Percentiles rank a stretch among this genome's conserved stretches.
Conservation (phyloP, 2,888 invertebrate species). For the Tetragonisca angustula region DNA sequence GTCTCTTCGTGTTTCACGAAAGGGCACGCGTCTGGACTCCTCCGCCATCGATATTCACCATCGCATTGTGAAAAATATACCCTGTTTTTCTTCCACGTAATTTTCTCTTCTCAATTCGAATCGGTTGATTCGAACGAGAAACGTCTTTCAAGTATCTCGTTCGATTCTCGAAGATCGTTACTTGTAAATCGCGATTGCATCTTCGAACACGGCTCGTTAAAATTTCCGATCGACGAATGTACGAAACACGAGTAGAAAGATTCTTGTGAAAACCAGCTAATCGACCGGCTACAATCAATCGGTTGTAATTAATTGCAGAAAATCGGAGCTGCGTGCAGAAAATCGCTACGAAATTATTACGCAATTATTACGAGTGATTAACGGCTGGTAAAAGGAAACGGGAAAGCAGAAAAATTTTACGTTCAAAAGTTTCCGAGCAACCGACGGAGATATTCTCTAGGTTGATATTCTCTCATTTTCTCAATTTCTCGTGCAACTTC, state of each 20-base stretch:
- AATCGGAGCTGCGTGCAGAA: slow-evolving; percentile 13
- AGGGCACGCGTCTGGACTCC: neutral
- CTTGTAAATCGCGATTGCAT: neutral
- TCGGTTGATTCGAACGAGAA: too few relatives aligned
- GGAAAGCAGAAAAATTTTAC: slow-evolving; percentile 18
- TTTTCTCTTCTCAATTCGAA: neutral
- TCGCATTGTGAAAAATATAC: neutral
- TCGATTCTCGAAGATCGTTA: neutral
- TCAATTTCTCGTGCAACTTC: neutral
- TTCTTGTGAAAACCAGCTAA: neutral
- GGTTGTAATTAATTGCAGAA: slow-evolving; percentile 16
- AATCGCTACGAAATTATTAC: slow-evolving; percentile 33
- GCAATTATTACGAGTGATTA: slow-evolving; percentile 26
- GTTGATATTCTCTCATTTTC: slow-evolving; percentile 14
- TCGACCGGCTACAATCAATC: slow-evolving; percentile 7
- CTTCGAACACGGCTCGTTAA: neutral
- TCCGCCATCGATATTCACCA: neutral
- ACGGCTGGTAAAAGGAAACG: neutral
- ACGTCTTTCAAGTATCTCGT: too few relatives aligned
- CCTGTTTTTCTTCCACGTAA: neutral
- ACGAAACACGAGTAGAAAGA: neutral
- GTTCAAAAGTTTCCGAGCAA: slow-evolving; percentile 1
- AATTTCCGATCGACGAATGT: neutral
- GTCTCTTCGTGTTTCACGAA: neutral
- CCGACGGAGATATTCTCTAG: slow-evolving; percentile 5